Evolutionary conservation across 2,888 invertebrate species (phyloP).

Genomic region (Apodemia duryi): DNA sequence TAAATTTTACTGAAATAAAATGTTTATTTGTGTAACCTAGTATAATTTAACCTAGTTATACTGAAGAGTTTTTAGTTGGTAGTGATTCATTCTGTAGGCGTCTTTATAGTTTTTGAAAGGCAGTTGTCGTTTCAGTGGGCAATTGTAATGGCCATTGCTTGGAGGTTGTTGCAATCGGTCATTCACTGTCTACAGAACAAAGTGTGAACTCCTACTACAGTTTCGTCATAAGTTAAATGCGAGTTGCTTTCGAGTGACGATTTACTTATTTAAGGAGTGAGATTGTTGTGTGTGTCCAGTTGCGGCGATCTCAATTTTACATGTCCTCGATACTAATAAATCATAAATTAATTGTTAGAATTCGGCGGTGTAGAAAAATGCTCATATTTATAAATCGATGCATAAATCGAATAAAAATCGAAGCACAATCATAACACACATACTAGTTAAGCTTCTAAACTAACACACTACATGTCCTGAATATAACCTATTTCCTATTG

Average conservation of each 20-base stretch:
- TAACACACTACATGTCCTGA: too few relatives aligned
- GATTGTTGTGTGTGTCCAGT: too few relatives aligned
- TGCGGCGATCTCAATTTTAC: too few relatives aligned
- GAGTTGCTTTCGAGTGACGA: conserved; percentile 17
- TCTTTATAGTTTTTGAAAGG: conserved; percentile 32
- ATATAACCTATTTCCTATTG: too few relatives aligned
- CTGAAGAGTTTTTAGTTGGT: neutral
- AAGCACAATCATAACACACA: too few relatives aligned
- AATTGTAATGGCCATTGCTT: conserved; percentile 33
- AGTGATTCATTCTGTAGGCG: conserved; percentile 15
- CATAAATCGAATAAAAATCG: too few relatives aligned
- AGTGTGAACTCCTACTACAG: conserved; percentile 30
- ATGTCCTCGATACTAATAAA: too few relatives aligned
- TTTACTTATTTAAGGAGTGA: too few relatives aligned
- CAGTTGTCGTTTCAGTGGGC: conserved; percentile 30
- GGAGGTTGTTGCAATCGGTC: conserved; percentile 38
- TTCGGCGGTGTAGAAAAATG: too few relatives aligned
- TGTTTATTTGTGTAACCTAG: neutral
- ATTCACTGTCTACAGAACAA: conserved; percentile 37
- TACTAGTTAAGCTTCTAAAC: too few relatives aligned
- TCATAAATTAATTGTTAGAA: too few relatives aligned
- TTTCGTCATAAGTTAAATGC: conserved; percentile 19
- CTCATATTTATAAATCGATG: too few relatives aligned
- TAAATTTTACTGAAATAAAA: neutral
- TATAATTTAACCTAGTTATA: neutral